Base-by-base conservation (phyloP, 2,113 vertebrate species). In the Colistium nudipinnis region DNA sequence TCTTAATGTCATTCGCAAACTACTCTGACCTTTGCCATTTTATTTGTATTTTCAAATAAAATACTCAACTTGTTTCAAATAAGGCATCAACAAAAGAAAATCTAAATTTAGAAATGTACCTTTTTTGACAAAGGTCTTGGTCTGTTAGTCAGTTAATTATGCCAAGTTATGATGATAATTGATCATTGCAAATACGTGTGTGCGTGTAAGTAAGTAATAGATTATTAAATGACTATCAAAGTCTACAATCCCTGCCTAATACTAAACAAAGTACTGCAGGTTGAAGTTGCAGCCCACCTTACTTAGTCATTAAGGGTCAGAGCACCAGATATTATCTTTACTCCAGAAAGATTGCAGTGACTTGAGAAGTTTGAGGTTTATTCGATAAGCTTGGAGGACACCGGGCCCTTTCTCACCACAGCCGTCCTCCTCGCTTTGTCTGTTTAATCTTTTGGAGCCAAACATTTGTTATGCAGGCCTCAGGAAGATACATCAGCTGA, bases 301-400 rank as follows among this genome's bases (percentile, higher is more conserved):
- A 61, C 70, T 59, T 27, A 24, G 70, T 83, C 74, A 65, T 41
- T 33, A 30, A 16, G 22, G 53, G 48, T 51, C 59, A 30, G 28
- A 68, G 30, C 14, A 14, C 20, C 45, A 60, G 56, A 63, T 41
- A 2, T 4, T 43, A 45, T 62, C 52, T 36, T 54, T 33, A 49
- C 24, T 3, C 45, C 48, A 61, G 16, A 47, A 36, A 17, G 3
- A 39, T 47, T 25, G 70, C 62, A 41, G 43, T 57, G 80, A 64
- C 70, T 41, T 25, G 31, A 70, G 71, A 64, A 60, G 78, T 81
- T 81, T 79, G 81, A 84, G 80, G 60, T 63, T n/a, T 62, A 83
- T 80, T 80, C 62, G 81, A 89, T 84, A 87, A 84, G 83, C 79
- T 19, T 67, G 59, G 68, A 76, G 55, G 75, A 71, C 71, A 75